A percentile compares a stretch with the other conserved stretches of the same genome.
phyloP scores from a whole-genome alignment of 92 coral and sea anemone species.

The Palythoa caribaeorum region DNA sequence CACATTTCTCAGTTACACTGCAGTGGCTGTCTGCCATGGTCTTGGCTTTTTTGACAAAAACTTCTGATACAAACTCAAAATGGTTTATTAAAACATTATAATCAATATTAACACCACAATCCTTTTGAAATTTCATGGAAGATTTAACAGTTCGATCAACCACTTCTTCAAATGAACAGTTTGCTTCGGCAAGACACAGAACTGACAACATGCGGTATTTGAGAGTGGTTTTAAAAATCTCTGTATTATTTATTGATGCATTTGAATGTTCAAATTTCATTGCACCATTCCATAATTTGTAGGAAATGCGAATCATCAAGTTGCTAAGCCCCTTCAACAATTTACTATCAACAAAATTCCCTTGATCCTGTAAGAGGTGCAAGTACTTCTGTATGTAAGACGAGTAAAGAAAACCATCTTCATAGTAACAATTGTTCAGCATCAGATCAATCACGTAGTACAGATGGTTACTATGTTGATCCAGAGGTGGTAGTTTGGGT shows the following conservation, averaged over 20 bases:
- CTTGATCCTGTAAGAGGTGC: constrained; percentile 60
- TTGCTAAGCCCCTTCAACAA: constrained; percentile 53
- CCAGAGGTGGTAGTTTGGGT: constrained; percentile 66
- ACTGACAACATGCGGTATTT: constrained; percentile 70
- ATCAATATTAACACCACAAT: constrained; percentile 58
- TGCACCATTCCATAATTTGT: constrained; percentile 75
- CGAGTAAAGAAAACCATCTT: constrained; percentile 68
- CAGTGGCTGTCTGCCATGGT: neutral
- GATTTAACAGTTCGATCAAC: constrained; percentile 71
- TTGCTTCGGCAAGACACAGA: constrained; percentile 66
- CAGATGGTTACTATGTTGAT: constrained; percentile 75
- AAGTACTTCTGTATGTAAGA: constrained; percentile 67
- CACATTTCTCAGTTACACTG: constrained; percentile 21
- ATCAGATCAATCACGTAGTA: constrained; percentile 71
- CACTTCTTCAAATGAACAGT: constrained; percentile 59
- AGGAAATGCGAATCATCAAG: constrained; percentile 66
- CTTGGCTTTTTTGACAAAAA: constrained; percentile 28
- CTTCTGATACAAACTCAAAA: constrained; percentile 57
- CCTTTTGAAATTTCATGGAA: constrained; percentile 77
- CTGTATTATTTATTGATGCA: constrained; percentile 22
- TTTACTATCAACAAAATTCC: constrained; percentile 54
- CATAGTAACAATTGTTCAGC: constrained; percentile 56
- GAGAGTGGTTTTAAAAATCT: constrained; percentile 45
- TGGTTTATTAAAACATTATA: constrained; percentile 44
- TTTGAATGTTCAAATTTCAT: constrained; percentile 59